Base-by-base conservation (phyloP, 2,888 invertebrate species). In the Dicycla oo region DNA sequence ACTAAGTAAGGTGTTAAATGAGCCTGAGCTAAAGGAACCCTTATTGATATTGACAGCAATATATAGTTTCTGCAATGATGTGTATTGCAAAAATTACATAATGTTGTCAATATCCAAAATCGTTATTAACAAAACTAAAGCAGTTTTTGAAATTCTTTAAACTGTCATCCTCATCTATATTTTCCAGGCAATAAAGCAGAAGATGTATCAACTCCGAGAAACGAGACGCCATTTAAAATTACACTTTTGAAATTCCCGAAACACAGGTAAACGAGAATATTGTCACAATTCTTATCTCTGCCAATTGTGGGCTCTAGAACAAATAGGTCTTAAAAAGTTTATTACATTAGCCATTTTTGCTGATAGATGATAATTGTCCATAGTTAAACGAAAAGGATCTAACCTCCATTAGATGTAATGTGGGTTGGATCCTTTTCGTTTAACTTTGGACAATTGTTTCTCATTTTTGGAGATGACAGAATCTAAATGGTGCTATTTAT, bases 261-360 rank as follows among this genome's bases (percentile, higher is more conserved):
- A 65, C 30, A 80, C 80, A 80, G 81, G 78, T 81, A 82, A 87
- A 89, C 82, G 83, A 85, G 81, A 80, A 78, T 75, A 88, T 88
- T 89, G 91, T 90, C 89, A 77, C 72, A 64, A 83, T 74, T 81
- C 81, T 83, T 81, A 87, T 88, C 90, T 88, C 79, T 79, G 87
- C 83, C 87, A 88, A 89, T 88, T 83, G 84, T 80, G 79, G 86
- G 83, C 77, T 78, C 60, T 76, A 85, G 88, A 91, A 93, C 91
- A 92, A 34, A 92, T 90, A 84, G 89, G 70, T 57, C 86, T 85
- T 80, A 73, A 84, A 89, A 88, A 86, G 78, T 87, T 86, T 82
- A 90, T 90, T 89, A 82, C 79, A 87, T 8, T 67, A 84, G 84
- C 83, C 73, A 87, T 86, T 85, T 80, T 71, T 71, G 69, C 68